Percentiles rank a stretch among this genome's conserved stretches.
These are phyloP conservation scores for Phymanthus crucifer DNA, from an alignment of 92 coral and sea anemone species.

Conservation along the genomic window DNA sequence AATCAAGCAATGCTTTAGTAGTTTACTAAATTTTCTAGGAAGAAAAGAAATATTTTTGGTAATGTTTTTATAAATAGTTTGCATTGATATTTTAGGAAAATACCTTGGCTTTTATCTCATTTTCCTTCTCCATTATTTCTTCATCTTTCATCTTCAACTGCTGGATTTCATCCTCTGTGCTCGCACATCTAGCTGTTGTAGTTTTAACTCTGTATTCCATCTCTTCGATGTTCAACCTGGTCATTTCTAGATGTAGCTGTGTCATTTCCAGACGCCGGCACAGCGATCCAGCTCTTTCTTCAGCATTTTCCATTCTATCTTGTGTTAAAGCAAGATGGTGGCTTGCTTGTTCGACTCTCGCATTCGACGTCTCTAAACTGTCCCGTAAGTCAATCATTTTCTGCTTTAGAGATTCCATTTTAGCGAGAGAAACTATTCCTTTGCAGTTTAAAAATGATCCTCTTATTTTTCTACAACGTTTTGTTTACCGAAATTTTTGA, in stretches of 20 bases:
- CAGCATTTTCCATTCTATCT: constrained; percentile 32
- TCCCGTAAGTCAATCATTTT: constrained; percentile 20
- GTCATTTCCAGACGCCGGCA: constrained; percentile 15
- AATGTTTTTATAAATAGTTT: not conserved
- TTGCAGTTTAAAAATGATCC: not conserved
- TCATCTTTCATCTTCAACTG: constrained; percentile 9
- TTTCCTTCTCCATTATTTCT: not conserved
- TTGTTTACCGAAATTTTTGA: not conserved
- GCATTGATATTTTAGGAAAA: not conserved
- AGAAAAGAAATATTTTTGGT: not conserved
- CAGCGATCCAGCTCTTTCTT: constrained; percentile 15
- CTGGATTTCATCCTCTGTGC: not conserved
- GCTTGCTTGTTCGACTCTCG: constrained; percentile 19
- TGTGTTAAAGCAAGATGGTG: not conserved
- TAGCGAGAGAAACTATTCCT: not conserved
- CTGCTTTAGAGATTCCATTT: constrained; percentile 32
- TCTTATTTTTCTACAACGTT: not conserved
- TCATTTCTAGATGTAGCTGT: constrained; percentile 16
- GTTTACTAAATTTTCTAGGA: not conserved
- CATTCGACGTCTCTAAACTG: constrained; percentile 13
- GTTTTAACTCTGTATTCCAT: not conserved
- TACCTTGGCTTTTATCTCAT: constrained; percentile 14
- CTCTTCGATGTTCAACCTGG: not conserved
- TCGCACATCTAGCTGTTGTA: not conserved
- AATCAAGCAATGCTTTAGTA: too few species aligned